Conservation (phyloP, 2,888 invertebrate species). For the Meteorus colon region DNA sequence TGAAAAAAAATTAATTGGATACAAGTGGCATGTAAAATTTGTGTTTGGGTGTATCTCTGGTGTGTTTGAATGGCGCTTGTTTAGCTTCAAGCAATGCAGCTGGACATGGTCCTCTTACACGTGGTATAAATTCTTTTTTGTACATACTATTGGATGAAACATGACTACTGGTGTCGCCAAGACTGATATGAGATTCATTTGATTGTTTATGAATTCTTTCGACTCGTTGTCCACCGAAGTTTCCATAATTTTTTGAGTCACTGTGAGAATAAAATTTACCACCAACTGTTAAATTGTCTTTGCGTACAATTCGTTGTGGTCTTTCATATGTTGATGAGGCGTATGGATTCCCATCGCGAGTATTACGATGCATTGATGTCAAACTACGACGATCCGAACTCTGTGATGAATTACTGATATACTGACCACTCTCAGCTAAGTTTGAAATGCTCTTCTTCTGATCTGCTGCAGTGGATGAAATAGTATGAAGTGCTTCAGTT, state of each 20-base stretch:
- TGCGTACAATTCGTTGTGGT: constrained; percentile 77
- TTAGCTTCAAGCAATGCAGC: constrained; percentile 85
- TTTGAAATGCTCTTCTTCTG: constrained; percentile 88
- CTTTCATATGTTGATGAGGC: constrained; percentile 76
- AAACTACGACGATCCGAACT: constrained; percentile 85
- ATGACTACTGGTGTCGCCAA: constrained; percentile 79
- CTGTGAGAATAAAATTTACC: constrained; percentile 84
- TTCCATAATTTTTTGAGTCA: constrained; percentile 82
- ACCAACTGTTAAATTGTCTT: constrained; percentile 83
- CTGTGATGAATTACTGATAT: constrained; percentile 79
- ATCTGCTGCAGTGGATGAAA: constrained; percentile 82
- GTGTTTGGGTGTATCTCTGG: constrained; percentile 88
- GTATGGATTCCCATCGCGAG: constrained; percentile 77
- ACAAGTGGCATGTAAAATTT: constrained; percentile 86
- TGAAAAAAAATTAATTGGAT: constrained; percentile 67
- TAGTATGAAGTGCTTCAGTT: constrained; percentile 83
- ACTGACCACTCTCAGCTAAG: constrained; percentile 83
- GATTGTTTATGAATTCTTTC: constrained; percentile 79
- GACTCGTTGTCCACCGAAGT: constrained; percentile 77
- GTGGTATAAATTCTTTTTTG: constrained; percentile 84
- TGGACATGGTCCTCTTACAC: constrained; percentile 85
- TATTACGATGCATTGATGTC: constrained; percentile 85
- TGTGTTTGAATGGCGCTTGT: constrained; percentile 87
- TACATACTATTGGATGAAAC: constrained; percentile 78
- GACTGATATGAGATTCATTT: constrained; percentile 84